A percentile compares a stretch with the other conserved stretches of the same genome.
phyloP scores from a whole-genome alignment of 2,888 invertebrate species.

The Ochlodes sylvanus region DNA sequence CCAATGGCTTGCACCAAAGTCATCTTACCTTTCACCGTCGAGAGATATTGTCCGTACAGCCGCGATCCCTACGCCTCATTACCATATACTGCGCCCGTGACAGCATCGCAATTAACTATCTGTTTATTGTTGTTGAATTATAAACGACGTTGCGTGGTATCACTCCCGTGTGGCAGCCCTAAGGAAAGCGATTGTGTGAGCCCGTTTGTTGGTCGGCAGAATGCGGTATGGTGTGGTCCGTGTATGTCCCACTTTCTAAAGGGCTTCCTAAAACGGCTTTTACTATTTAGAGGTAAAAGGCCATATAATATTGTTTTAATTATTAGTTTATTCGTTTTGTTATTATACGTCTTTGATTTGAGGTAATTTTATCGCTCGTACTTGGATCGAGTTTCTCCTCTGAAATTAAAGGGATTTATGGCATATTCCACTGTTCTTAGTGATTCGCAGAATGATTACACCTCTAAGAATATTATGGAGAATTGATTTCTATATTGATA shows the following conservation, averaged over 20 bases:
- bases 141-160: slow-evolving; percentile 78
- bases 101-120: slow-evolving; percentile 84
- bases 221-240: slow-evolving; percentile 20
- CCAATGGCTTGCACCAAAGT: slow-evolving; percentile 52
- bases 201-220: slow-evolving; percentile 24
- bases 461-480: too few relatives aligned
- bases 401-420: too few relatives aligned
- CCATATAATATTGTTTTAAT: neutral
- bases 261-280: slow-evolving; percentile 35
- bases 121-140: slow-evolving; percentile 85
- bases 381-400: too few relatives aligned
- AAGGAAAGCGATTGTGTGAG: slow-evolving; percentile 46
- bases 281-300: slow-evolving; percentile 1
- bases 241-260: slow-evolving; percentile 37
- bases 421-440: too few relatives aligned
- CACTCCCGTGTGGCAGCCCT: slow-evolving; percentile 54
- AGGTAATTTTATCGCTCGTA: too few relatives aligned
- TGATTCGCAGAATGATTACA: too few relatives aligned
- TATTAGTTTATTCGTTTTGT: neutral
- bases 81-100: slow-evolving; percentile 84
- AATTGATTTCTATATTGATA: too few relatives aligned
- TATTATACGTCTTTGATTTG: too few relatives aligned
- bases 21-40: slow-evolving; percentile 81
- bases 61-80: slow-evolving; percentile 83
- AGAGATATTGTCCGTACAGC: slow-evolving; percentile 82